Conservation (phyloP, 2,888 invertebrate genomes). For the Noctuana brunneofusca region DNA sequence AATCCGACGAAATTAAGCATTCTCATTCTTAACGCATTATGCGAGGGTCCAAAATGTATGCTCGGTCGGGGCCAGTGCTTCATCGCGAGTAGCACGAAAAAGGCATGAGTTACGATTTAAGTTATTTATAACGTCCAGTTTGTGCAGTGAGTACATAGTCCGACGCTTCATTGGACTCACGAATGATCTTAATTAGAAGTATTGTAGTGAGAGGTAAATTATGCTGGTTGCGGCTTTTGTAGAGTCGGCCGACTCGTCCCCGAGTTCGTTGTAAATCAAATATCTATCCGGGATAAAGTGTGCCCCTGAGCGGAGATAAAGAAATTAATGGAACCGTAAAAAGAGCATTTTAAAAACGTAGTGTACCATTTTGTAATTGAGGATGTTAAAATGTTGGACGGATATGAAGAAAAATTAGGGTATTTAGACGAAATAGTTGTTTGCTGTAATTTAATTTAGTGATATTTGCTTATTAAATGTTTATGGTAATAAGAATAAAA, state of each 20-base stretch:
- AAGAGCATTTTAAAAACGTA: constrained; percentile 62
- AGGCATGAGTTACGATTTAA: constrained; percentile 72
- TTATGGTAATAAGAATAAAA: too few species aligned
- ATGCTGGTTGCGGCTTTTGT: constrained; percentile 62
- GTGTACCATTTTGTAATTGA: constrained; percentile 40
- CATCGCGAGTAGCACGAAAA: constrained; percentile 59
- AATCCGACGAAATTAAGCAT: constrained; percentile 36
- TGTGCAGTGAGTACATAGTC: constrained; percentile 68
- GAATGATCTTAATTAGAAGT: constrained; percentile 81
- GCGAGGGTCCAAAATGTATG: constrained; percentile 50
- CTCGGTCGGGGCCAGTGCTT: constrained; percentile 45
- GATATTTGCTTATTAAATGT: too few species aligned
- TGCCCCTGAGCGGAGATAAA: constrained; percentile 73
- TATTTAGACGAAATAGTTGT: not conserved
- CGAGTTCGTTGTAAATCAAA: constrained; percentile 68
- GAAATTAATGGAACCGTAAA: constrained; percentile 77
- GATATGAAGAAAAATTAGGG: not conserved
- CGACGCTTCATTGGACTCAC: constrained; percentile 68
- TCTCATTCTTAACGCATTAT: constrained; percentile 51
- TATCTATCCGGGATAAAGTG: constrained; percentile 52
- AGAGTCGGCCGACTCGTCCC: constrained; percentile 45
- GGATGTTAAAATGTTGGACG: too few species aligned
- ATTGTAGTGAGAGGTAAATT: constrained; percentile 75
- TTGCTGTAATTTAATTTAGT: too few species aligned
- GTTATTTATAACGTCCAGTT: constrained; percentile 79